These are phyloP conservation scores for Chironomus tepperi DNA, from an alignment of 1,140 invertebrate species.

Conservation along the genomic window DNA sequence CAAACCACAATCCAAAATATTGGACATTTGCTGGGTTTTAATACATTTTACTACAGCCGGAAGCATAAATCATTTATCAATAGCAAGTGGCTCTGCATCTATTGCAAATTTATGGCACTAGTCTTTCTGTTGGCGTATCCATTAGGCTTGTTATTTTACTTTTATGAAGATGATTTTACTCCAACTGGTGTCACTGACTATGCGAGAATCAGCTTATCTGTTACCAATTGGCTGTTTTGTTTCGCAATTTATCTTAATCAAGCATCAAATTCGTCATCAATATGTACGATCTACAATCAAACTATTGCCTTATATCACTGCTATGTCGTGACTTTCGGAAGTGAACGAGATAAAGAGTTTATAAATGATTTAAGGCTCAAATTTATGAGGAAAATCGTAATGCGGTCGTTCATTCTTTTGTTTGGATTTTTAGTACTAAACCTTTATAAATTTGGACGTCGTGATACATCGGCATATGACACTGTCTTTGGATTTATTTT, in stretches of 20 bases:
- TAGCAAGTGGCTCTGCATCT: not conserved
- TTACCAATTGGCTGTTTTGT: not conserved
- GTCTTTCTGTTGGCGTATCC: not conserved
- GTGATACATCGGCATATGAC: not conserved
- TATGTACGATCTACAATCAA: not conserved
- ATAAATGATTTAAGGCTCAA: not conserved
- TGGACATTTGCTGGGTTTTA: not conserved
- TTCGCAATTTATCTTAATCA: slow-evolving; percentile 10
- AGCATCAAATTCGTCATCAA: not conserved
- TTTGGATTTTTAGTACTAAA: not conserved
- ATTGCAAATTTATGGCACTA: not conserved
- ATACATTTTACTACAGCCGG: not conserved
- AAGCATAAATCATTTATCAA: not conserved
- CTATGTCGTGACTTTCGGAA: not conserved
- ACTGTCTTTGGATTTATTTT: not conserved
- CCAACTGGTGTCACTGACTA: not conserved
- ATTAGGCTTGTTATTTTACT: not conserved
- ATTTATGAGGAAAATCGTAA: not conserved
- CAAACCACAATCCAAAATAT: not conserved
- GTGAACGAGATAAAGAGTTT: not conserved
- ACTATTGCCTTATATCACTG: not conserved
- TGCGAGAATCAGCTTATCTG: not conserved
- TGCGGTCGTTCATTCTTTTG: not conserved
- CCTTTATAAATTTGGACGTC: not conserved
- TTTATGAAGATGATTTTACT: not conserved